Evolutionary conservation across 2,113 vertebrate genomes (phyloP).

Genomic region (Saccopteryx leptura): DNA sequence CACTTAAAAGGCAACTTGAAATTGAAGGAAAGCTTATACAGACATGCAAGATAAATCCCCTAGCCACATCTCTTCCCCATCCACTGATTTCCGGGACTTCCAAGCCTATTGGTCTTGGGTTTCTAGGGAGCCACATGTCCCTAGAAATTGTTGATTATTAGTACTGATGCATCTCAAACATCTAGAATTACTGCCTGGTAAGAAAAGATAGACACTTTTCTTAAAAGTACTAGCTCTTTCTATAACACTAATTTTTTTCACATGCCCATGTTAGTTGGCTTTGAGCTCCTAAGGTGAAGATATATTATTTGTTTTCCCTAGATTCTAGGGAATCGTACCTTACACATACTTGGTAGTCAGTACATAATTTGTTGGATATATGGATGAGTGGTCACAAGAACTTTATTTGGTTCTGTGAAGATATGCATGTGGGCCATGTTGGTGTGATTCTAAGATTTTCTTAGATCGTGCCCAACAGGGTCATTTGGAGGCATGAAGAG

Average conservation of each 20-base stretch:
- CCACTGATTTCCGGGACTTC: neutral
- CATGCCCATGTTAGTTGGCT: neutral
- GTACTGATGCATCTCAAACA: neutral
- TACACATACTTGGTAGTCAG: neutral
- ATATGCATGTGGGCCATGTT: neutral
- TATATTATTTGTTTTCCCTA: neutral
- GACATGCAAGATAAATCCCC: neutral
- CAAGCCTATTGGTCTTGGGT: neutral
- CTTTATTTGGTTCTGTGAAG: neutral
- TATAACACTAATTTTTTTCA: neutral
- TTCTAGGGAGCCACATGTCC: neutral
- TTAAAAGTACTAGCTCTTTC: neutral
- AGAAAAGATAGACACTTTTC: neutral
- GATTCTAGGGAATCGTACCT: neutral
- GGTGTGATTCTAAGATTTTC: neutral
- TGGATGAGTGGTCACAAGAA: neutral
- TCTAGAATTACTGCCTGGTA: neutral
- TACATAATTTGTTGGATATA: neutral
- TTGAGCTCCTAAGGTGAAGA: neutral
- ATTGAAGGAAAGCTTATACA: neutral
- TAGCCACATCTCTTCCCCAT: neutral
- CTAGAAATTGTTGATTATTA: constrained; percentile 1
- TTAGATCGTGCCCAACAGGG: neutral
- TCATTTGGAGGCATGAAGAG: neutral
- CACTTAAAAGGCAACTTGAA: constrained; percentile 43